Evolutionary conservation across 2,888 invertebrate genomes (phyloP), one percentile per base, ranked within the genome.

Genomic region (Microctonus aethiopoides): DNA sequence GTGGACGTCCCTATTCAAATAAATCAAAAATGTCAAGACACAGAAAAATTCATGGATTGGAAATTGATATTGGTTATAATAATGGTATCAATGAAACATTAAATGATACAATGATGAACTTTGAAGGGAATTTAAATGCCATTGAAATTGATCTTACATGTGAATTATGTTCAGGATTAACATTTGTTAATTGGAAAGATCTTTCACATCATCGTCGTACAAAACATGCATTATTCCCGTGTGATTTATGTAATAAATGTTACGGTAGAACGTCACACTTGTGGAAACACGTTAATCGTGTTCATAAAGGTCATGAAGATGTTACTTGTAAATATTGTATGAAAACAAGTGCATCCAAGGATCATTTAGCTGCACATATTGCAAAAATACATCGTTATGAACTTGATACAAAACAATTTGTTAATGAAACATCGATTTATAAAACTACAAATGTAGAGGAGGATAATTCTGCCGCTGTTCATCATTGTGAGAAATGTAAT

Each of bases 281-380:
- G 11, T 90, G 90, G 90, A 91, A 91, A 77, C 91, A 91, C 77
- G 90, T 90, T 1, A 90, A 90, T 76, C 85, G 90, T 52, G 87
- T 90, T 11, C 90, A 90, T 77, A 88, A 88, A 77, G 89, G 89
- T 13, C 90, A 91, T 78, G 88, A 88, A n/a, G 89, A 89, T 70
- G 88, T 91, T 6, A 90, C 90, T 0, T 91, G 91, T 76, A 88
- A 88, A 51, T 84, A 89, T 54, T 91, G 91, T 76, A 84, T 88
- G 72, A 90, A 90, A 77, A 90, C 90, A 0, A 90, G 89, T 63
- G 90, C 90, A 0, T 89, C 89, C 1, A 89, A 89, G 72, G 89
- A 89, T 74, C 90, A 90, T 76, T 80, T 90, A 3, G 86, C 88
- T 1, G 89, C 89, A 39, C 90, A 90, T 75, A 89, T 90, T 67